Evolutionary conservation across 2,113 vertebrate genomes (phyloP), one percentile per base, ranked within the genome.

Genomic region (Ammodytes marinus): DNA sequence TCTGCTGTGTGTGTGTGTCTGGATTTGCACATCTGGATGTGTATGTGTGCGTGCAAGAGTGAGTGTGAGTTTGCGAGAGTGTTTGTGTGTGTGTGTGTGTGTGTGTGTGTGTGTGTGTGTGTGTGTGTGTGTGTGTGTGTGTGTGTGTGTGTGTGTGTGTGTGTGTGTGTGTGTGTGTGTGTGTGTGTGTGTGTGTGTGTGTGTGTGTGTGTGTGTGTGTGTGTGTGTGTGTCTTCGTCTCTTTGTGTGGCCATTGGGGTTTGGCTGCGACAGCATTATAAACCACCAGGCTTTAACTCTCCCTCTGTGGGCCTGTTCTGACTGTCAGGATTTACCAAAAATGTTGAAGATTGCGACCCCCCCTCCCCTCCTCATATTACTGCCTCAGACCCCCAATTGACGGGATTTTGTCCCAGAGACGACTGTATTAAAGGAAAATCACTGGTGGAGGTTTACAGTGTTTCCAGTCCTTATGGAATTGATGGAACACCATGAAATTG

Each of bases 251-350:
- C 54, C 67, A 5, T 54, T 40, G 45, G 3, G 88, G 88, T 84
- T 89, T 94, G 90, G 88, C 88, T 71, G 53, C 74, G 6, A 55
- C 64, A 83, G 71, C 65, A 27, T 69, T 58, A 64, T 74, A 69
- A 84, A 89, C 85, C 89, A 46, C 85, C 37, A 42, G 55, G 17
- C 64, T 82, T 27, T 74, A 65, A 76, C 70, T 83, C 71, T 55
- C 53, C 52, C 63, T 67, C 60, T 82, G 49, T 65, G 74, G 78
- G 66, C 4, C 2, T 1, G 3, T 64, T 71, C 61, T 81, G 66
- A 80, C 85, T 84, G 81, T 86, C 85, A 77, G 57, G 63, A 60
- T 69, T 63, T 50, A 35, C 49, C 27, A 45, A 49, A 59, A 1
- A 37, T 50, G 77, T 80, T 80, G 65, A 61, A 60, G 76, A 66